Evolutionary conservation across 2,888 invertebrate genomes (phyloP).

Genomic region (Cistogaster globosa): DNA sequence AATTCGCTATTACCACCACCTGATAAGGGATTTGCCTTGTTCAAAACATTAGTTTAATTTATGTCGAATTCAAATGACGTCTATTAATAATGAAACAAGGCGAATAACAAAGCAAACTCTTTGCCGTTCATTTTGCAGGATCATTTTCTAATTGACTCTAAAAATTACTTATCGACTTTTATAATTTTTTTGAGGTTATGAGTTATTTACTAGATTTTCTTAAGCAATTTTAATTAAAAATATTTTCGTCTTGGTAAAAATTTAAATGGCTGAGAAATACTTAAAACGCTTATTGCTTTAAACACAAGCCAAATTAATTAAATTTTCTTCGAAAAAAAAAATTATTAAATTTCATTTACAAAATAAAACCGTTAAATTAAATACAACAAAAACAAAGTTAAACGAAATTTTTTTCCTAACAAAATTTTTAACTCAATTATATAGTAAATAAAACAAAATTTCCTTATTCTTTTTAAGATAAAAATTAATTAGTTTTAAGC

Average conservation of each 20-base stretch:
- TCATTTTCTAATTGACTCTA: no score
- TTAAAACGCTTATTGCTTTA: neutral
- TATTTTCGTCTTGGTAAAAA: neutral
- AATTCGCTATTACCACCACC: no score
- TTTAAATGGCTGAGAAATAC: neutral
- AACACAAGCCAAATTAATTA: neutral
- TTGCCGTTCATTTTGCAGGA: no score
- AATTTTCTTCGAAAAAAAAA: no score
- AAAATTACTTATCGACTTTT: no score
- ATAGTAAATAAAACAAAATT: neutral
- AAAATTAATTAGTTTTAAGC: neutral
- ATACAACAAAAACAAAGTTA: neutral
- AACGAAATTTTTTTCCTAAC: neutral
- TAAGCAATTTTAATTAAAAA: neutral
- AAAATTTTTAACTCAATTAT: neutral
- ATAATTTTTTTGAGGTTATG: neutral
- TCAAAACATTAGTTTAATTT: no score
- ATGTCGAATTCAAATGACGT: no score
- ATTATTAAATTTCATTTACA: neutral
- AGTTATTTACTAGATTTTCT: no score
- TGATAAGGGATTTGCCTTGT: no score
- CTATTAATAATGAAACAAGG: no score
- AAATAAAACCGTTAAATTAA: neutral
- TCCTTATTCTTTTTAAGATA: neutral
- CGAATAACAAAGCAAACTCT: no score